phyloP scores from a whole-genome alignment of 2,888 invertebrate species.

The Adineta ricciae region DNA sequence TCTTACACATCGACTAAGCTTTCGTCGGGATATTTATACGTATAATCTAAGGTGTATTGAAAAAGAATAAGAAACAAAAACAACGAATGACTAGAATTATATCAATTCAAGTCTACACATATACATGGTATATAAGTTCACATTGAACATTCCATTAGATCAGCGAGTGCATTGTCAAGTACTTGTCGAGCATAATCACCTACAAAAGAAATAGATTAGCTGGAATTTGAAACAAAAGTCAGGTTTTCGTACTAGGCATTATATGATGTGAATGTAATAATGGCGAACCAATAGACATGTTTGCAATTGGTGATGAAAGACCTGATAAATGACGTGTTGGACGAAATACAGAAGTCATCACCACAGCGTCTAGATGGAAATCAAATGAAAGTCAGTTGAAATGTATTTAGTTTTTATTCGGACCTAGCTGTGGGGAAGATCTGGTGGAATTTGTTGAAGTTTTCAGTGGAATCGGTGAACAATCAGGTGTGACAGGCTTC shows the following conservation, averaged over 20 bases:
- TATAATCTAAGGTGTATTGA: not conserved
- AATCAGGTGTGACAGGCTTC: not conserved
- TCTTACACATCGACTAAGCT: too few species aligned
- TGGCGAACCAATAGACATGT: not conserved
- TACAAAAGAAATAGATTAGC: not conserved
- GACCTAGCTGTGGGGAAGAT: not conserved
- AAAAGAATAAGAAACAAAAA: not conserved
- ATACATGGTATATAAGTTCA: not conserved
- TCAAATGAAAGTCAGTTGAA: not conserved
- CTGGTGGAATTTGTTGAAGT: not conserved
- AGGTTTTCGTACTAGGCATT: not conserved
- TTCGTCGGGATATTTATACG: not conserved
- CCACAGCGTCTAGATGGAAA: not conserved
- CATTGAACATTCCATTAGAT: not conserved
- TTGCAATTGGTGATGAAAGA: not conserved
- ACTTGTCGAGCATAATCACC: conserved; percentile 3
- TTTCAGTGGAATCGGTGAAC: not conserved
- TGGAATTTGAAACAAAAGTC: not conserved
- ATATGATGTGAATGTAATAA: not conserved
- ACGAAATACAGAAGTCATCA: not conserved
- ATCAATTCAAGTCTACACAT: not conserved
- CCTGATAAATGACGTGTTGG: not conserved
- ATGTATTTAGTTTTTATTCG: not conserved
- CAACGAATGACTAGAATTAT: not conserved
- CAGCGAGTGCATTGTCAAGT: not conserved